A percentile compares a stretch with the other conserved stretches of the same genome.
These are phyloP conservation scores for human DNA, from an alignment of 2,113 vertebrate genomes.

Conservation along the genomic window GRCh38 chr18:69698501-69699000, in stretches of 20 bases:
- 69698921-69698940: not conserved
- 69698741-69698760: not conserved
- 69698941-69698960: not conserved
- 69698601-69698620: fast-evolving
- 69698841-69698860: not conserved
- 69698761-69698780: not conserved
- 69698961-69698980: not conserved
- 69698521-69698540: constrained; percentile 99
- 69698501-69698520: constrained; percentile 96
- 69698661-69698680: not conserved
- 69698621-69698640: too few species aligned
- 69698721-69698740: not conserved
- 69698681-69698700: fast-evolving
- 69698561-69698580: constrained; percentile 98
- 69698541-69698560: constrained; percentile 97
- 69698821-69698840: not conserved
- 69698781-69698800: not conserved
- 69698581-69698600: constrained; percentile 97
- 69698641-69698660: too few species aligned
- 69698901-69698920: not conserved
- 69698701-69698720: not conserved
- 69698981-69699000: not conserved
- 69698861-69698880: not conserved
- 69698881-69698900: not conserved
- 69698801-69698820: not conserved